phyloP scores from a whole-genome alignment of 2,113 vertebrate genomes.

The Rallus limicola region DNA sequence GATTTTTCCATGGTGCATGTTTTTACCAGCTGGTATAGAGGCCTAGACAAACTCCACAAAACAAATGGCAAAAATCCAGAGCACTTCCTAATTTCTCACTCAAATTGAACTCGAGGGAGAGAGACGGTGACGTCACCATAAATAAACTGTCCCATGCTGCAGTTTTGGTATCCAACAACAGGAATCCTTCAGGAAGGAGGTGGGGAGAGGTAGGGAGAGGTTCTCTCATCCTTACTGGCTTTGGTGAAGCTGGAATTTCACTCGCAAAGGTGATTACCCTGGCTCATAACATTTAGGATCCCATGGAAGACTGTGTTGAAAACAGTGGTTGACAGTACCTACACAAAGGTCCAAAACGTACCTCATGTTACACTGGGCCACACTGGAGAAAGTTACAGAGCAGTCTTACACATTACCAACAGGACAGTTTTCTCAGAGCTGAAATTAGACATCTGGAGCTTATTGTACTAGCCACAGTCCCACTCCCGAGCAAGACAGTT shows the following conservation, averaged over 20 bases:
- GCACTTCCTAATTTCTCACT: not conserved
- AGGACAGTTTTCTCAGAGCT: not conserved
- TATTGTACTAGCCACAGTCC: not conserved
- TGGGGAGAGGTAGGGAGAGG: not conserved
- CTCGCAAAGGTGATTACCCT: not conserved
- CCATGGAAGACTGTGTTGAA: not conserved
- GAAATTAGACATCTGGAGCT: not conserved
- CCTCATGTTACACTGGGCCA: too few relatives aligned
- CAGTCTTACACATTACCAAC: not conserved
- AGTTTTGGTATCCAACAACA: not conserved
- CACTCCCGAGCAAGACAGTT: not conserved
- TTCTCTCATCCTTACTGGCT: not conserved
- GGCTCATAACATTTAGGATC: not conserved
- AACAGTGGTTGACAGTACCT: not conserved
- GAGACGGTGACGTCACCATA: not conserved
- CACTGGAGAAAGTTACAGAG: not conserved
- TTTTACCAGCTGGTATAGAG: not conserved
- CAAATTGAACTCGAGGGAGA: not conserved
- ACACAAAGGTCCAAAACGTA: not conserved
- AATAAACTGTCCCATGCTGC: not conserved
- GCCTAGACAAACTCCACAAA: not conserved
- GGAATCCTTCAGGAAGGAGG: not conserved
- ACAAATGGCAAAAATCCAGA: not conserved
- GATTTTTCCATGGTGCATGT: not conserved
- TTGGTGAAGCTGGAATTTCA: not conserved